These are phyloP conservation scores for Leptothorax acervorum DNA, from an alignment of 2,888 invertebrate species.

Conservation along the genomic window DNA sequence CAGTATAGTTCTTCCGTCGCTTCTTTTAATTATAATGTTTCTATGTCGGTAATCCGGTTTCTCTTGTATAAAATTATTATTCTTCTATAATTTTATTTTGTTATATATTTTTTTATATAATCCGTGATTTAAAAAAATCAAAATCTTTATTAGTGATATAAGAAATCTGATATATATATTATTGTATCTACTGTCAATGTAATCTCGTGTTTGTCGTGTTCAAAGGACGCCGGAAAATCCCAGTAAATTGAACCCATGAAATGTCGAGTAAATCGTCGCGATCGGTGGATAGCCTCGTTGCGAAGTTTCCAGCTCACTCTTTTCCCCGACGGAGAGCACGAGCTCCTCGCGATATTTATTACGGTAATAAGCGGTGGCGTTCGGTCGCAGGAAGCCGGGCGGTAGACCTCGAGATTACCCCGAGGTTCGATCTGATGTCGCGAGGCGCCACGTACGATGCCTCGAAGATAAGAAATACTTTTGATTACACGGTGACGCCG, in stretches of 20 bases:
- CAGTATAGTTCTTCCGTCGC: not conserved
- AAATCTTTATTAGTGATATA: not conserved
- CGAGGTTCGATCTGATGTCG: conserved; percentile 31
- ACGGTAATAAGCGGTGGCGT: conserved; percentile 37
- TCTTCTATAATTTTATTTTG: not conserved
- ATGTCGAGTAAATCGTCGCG: conserved; percentile 32
- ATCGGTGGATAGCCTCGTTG: conserved; percentile 13
- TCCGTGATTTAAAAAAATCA: not conserved
- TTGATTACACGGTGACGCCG: conserved; percentile 56
- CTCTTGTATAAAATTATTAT: not conserved
- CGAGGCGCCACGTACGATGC: conserved; percentile 12
- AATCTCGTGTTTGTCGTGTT: conserved; percentile 6
- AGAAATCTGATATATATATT: not conserved
- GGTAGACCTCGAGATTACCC: conserved; percentile 23
- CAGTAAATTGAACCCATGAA: conserved; percentile 17
- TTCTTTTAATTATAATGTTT: not conserved
- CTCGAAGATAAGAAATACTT: conserved; percentile 65
- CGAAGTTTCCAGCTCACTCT: conserved; percentile 17
- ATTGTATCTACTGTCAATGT: not conserved
- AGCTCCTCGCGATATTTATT: conserved; percentile 40
- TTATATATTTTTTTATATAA: not conserved
- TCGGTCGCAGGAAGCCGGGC: conserved; percentile 16
- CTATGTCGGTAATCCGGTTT: not conserved
- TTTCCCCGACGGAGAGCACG: not conserved
- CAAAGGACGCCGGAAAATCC: not conserved